Base-by-base conservation (phyloP, 2,113 vertebrate species). In the Notarius quadriscutis region DNA sequence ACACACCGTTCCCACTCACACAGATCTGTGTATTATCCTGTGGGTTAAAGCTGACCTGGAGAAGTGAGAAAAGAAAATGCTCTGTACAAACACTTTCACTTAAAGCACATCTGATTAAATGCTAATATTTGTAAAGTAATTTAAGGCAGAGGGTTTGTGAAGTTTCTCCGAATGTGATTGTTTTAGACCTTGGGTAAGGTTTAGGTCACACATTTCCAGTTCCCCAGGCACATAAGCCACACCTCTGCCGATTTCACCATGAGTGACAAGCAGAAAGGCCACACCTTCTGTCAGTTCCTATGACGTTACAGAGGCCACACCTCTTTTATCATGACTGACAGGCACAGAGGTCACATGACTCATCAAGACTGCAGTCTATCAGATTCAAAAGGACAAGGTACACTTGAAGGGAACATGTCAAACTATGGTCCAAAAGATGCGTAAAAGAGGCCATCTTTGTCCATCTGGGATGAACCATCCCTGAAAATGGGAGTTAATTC, bases 41-140 rank as follows among this genome's bases (percentile, higher is more conserved):
- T 60, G 98, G 97, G 90, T 93, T 97, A 92, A 99, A 97, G 93
- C 96, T 99, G 89, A 99, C 95, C 98, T 99, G 91, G 84, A 88
- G 84, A 27, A 15, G 60, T 48, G 48, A 55, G 67, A 51, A 1
- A 48, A 34, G 7, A 20, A 57, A 34, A 18, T 74, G 8, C 41
- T 60, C 22, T 71, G 27, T 30, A 27, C 25, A 25, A 34, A n/a
- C 10, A 30, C 1, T 85, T 60, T 62, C 11, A 60, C 7, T 57
- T 34, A 20, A 50, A 79, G 63, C 60, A 67, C 77, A 80, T 10
- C 20, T 27, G n/a, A 17, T 51, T 30, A 30, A 67, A 67, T 30
- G 12, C n/a, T 67, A 67, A 67, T 22, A 25, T 67, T n/a, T 67
- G 65, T 67, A 14, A 25, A 9, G 62, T 57, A 22, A 63, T 25